Percentiles rank a stretch among this genome's conserved stretches.
These are phyloP conservation scores for Dasypogon diadema DNA, from an alignment of 2,888 invertebrate genomes.

Conservation along the genomic window DNA sequence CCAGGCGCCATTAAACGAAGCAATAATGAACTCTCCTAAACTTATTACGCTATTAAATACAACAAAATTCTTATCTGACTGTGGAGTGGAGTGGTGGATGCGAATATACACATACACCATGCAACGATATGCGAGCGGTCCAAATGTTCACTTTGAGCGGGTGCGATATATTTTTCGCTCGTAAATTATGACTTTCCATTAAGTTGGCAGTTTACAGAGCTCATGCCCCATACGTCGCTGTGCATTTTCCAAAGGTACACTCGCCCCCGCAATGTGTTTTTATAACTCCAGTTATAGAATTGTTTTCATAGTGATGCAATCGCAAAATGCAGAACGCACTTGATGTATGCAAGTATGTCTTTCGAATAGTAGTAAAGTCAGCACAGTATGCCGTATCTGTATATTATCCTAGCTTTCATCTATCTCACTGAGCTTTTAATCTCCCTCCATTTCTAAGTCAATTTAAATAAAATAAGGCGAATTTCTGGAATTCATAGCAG, in stretches of 20 bases:
- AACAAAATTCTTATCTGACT: conserved; percentile 17
- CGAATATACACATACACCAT: background rate
- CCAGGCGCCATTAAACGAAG: conserved; percentile 32
- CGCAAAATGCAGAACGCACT: conserved; percentile 25
- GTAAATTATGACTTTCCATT: conserved; percentile 44
- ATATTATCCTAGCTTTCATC: background rate
- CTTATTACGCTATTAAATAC: conserved; percentile 37
- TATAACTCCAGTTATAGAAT: conserved; percentile 25
- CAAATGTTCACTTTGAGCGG: background rate
- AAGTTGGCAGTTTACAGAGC: conserved; percentile 35
- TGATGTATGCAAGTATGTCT: background rate
- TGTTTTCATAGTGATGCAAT: conserved; percentile 27
- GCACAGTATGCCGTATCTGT: background rate
- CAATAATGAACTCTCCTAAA: conserved; percentile 40
- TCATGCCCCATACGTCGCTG: conserved; percentile 5
- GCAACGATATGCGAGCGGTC: background rate
- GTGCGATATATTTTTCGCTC: conserved; percentile 42
- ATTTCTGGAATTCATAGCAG: background rate
- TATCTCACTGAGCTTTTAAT: background rate
- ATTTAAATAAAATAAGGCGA: background rate
- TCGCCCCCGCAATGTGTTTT: background rate
- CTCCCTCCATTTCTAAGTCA: background rate
- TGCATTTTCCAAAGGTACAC: background rate
- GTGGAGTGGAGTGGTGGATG: background rate
- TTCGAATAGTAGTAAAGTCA: too few species aligned